phyloP scores from a whole-genome alignment of 30 jellyfish, hydroid and myxozoan genomes.

The Cassiopea andromeda region DNA sequence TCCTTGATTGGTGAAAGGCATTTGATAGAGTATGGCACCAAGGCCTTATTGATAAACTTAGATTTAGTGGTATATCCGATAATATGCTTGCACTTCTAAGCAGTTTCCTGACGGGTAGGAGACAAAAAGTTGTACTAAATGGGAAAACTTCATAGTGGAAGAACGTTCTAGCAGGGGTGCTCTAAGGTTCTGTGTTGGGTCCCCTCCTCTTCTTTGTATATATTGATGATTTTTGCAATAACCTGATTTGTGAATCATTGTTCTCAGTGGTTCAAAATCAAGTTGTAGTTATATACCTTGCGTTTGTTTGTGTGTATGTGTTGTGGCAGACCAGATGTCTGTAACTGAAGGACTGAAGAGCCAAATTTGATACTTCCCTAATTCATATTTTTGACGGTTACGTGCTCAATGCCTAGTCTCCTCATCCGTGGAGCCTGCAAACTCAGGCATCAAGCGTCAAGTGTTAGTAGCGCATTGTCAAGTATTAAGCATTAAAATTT shows the following conservation, averaged over 20 bases:
- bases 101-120: conserved; percentile 1
- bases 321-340: too few species aligned
- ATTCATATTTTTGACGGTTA: too few species aligned
- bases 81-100: background rate
- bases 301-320: too few species aligned
- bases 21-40: conserved; percentile 27
- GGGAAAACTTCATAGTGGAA: conserved; percentile 18
- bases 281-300: background rate
- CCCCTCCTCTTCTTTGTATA: background rate
- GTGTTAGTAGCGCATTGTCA: too few species aligned
- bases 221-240: background rate
- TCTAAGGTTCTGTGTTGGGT: conserved; percentile 42
- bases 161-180: conserved; percentile 15
- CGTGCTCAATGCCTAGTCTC: too few species aligned
- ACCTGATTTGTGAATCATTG: background rate
- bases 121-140: conserved; percentile 28
- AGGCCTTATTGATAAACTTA: background rate
- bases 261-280: background rate
- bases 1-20: conserved; percentile 6
- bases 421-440: too few species aligned
- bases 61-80: background rate
- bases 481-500: too few species aligned
- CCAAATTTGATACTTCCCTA: too few species aligned
- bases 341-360: too few species aligned
- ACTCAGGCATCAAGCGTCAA: too few species aligned